Evolutionary conservation across 2,797 vertebrate genomes (phyloP).

Genomic region (Cottoperca gobio): DNA sequence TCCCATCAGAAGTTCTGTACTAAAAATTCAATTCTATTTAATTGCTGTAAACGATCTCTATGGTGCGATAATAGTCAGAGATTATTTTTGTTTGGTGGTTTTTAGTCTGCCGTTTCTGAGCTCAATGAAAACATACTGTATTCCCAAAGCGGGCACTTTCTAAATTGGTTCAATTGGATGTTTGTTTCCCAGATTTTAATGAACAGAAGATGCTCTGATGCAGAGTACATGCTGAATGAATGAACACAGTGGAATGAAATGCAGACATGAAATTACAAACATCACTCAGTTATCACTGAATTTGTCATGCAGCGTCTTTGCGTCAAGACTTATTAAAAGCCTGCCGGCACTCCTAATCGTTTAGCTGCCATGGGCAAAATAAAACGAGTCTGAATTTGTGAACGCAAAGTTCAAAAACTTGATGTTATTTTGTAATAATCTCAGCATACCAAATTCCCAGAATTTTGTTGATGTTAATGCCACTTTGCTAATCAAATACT

Average conservation of each 20-base stretch:
- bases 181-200: neutral
- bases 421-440: neutral
- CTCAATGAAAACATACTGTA: neutral
- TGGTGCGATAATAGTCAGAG: neutral
- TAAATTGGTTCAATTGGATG: constrained; percentile 8
- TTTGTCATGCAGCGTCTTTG: constrained; percentile 19
- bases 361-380: constrained; percentile 18
- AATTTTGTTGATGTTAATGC: neutral
- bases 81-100: neutral
- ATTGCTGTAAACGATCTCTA: constrained; percentile 23
- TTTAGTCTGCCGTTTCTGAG: neutral
- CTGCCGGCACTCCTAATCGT: neutral
- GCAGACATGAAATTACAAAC: constrained; percentile 24
- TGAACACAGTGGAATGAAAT: neutral
- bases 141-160: constrained; percentile 7
- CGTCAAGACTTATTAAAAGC: constrained; percentile 26
- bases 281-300: constrained; percentile 22
- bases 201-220: neutral
- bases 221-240: neutral
- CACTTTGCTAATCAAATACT: neutral
- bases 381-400: constrained; percentile 5
- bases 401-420: constrained; percentile 3
- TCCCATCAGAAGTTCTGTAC: constrained; percentile 1
- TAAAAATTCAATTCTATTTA: constrained; percentile 3
- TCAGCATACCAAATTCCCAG: neutral